phyloP scores from a whole-genome alignment of 2,113 vertebrate species.

The Carollia perspicillata region DNA sequence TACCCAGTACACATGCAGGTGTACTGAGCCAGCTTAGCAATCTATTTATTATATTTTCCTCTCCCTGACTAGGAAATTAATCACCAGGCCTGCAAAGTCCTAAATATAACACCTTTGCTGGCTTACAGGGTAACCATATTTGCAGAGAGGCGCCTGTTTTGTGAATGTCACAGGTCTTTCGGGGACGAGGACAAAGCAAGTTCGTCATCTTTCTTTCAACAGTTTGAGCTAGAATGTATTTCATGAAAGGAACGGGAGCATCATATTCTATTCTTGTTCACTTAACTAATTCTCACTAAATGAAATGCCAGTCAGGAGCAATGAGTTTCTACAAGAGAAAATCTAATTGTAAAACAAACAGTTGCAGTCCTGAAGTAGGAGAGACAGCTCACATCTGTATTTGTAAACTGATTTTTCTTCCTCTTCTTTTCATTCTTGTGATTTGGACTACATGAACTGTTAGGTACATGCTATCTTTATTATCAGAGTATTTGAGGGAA shows the following conservation, averaged over 20 bases:
- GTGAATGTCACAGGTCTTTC: not conserved
- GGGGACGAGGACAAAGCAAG: not conserved
- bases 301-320: not conserved
- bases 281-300: conserved; percentile 10
- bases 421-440: not conserved
- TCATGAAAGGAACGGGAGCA: not conserved
- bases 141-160: not conserved
- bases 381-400: not conserved
- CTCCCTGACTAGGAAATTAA: not conserved
- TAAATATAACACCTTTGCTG: not conserved
- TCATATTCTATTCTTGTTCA: not conserved
- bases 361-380: not conserved
- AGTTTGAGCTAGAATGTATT: not conserved
- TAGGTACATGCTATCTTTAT: not conserved
- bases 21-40: not conserved
- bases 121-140: not conserved
- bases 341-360: not conserved
- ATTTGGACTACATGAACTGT: not conserved
- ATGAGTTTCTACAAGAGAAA: not conserved
- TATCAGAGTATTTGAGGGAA: not conserved
- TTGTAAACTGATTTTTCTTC: not conserved
- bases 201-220: not conserved
- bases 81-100: not conserved
- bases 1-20: not conserved
- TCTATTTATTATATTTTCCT: not conserved